phyloP scores from a whole-genome alignment of 2,888 invertebrate species.

The Stomorhina lunata region DNA sequence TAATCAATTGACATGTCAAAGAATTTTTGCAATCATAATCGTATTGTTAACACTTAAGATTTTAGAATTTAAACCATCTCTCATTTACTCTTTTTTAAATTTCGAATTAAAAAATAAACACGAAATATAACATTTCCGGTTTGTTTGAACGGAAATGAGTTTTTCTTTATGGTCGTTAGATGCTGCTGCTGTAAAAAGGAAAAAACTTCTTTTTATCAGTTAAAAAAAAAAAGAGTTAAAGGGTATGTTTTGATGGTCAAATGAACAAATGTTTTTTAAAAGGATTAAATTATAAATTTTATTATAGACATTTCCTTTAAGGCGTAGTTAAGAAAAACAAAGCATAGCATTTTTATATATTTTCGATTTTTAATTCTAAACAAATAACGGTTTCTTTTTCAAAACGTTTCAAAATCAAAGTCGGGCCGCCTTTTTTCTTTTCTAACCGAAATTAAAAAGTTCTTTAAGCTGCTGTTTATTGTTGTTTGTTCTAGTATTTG shows the following conservation, averaged over 20 bases:
- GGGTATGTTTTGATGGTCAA: slow-evolving; percentile 27
- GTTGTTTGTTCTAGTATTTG: slow-evolving; percentile 28
- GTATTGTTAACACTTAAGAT: slow-evolving; percentile 64
- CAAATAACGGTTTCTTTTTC: slow-evolving; percentile 42
- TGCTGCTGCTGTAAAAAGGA: too few relatives aligned
- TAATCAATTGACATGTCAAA: slow-evolving; percentile 60
- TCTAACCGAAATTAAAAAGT: not conserved
- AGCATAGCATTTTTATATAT: not conserved
- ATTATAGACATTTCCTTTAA: slow-evolving; percentile 1
- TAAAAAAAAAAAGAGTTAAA: slow-evolving; percentile 20
- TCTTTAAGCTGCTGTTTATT: slow-evolving; percentile 28
- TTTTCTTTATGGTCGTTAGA: slow-evolving; percentile 5
- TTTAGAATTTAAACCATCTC: slow-evolving; percentile 6
- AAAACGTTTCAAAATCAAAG: slow-evolving; percentile 31
- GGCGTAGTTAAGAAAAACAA: not conserved
- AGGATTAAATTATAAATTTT: slow-evolving; percentile 4
- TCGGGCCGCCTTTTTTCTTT: slow-evolving; percentile 8
- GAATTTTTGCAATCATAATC: slow-evolving; percentile 62
- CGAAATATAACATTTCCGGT: slow-evolving; percentile 60
- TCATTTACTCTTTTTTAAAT: slow-evolving; percentile 38
- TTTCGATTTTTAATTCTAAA: not conserved
- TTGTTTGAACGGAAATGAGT: slow-evolving; percentile 54
- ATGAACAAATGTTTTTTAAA: slow-evolving; percentile 26
- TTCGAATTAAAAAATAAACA: slow-evolving; percentile 41
- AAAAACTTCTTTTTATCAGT: not conserved